These are phyloP conservation scores for Apus apus DNA, from an alignment of 2,113 vertebrate genomes.

Conservation along the genomic window DNA sequence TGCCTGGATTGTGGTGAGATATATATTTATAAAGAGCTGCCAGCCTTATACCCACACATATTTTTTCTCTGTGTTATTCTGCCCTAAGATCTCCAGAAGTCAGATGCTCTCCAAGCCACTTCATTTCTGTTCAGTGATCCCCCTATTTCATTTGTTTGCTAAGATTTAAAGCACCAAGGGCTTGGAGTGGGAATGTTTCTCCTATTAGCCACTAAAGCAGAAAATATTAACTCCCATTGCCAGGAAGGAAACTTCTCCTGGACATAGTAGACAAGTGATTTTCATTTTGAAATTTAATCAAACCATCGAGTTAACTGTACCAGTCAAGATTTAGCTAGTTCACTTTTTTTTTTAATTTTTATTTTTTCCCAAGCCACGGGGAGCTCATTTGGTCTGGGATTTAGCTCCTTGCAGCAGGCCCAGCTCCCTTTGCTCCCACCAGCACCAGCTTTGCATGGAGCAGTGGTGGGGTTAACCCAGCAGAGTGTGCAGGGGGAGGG, in stretches of 20 bases:
- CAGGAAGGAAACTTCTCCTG: slow-evolving; percentile 8
- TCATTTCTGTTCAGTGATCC: rapidly evolving
- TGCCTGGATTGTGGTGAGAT: too few species aligned
- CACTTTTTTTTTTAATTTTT: background rate
- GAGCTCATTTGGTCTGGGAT: background rate
- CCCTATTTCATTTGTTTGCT: background rate
- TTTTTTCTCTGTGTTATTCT: background rate
- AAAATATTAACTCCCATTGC: background rate
- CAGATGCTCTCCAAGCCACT: background rate
- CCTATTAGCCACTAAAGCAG: background rate
- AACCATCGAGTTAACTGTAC: background rate
- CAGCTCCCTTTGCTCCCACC: background rate
- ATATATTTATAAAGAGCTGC: too few species aligned
- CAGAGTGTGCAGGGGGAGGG: background rate
- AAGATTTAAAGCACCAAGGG: background rate
- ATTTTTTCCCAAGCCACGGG: background rate
- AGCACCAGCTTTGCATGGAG: rapidly evolving
- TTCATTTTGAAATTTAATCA: background rate
- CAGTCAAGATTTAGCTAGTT: background rate
- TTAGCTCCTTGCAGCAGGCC: background rate
- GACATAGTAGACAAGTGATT: background rate
- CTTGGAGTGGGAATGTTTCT: background rate
- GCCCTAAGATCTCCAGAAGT: background rate
- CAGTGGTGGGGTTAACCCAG: background rate
- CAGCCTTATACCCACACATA: background rate